Base-by-base conservation (phyloP, 2,113 vertebrate species). In the Oncorhynchus clarkii region DNA sequence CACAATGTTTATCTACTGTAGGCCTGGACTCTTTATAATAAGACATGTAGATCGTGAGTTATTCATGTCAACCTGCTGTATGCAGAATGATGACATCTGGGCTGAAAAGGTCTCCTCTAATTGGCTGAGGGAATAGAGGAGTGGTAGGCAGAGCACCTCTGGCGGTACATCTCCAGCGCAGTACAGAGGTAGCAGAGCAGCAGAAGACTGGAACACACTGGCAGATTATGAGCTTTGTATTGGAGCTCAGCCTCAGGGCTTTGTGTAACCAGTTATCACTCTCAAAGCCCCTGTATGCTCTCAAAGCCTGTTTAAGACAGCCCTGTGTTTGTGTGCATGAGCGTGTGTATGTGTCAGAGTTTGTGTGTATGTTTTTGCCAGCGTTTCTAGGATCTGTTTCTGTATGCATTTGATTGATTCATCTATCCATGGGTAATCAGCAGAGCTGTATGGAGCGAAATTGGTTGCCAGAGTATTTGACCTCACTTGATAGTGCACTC, bases 181-280 rank as follows among this genome's bases (percentile, higher is more conserved):
- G 67, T 57, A 69, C 22, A 71, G 76, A 77, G 74, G 67, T 31
- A 45, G 59, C 22, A 24, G 59, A 72, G 48, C 51, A 34, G 31
- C 31, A 34, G 31, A 34, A 75, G 20, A 45, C 39, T 45, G 39
- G 49, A 54, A 87, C 67, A 80, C 67, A 77, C 39, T 45, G 83
- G 51, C 51, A 87, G 88, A 89, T 92, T 92, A 90, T 80, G 75
- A 82, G 89, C 87, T 93, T 88, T 90, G 84, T 88, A 74, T 86
- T 70, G 80, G 77, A 89, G 85, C 85, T 86, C 84, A 78, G 88
- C 92, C 90, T 84, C 75, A 0, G 88, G 90, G 89, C 85, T 90
- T 91, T 90, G 83, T 90, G 85, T 91, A 87, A 73, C 73, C 78
- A 82, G 76, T 89, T 89, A 90, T 86, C 81, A 80, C 71, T 14